phyloP scores from a whole-genome alignment of 2,113 vertebrate genomes.

The Oophaga pumilio region DNA sequence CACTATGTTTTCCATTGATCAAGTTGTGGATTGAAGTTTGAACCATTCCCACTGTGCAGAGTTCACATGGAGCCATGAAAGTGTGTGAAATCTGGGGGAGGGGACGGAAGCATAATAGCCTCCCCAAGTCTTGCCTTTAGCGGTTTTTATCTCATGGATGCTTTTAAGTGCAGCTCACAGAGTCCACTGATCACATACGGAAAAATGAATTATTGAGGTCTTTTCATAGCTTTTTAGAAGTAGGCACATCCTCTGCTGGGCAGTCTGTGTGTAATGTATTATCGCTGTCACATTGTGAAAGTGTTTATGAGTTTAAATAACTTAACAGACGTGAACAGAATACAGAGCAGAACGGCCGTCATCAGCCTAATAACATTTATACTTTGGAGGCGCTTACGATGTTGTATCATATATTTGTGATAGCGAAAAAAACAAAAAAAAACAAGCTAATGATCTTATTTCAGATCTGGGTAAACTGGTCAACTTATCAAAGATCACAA shows the following conservation, averaged over 20 bases:
- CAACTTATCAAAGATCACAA: not conserved
- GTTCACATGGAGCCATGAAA: conserved; percentile 49
- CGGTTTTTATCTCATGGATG: conserved; percentile 46
- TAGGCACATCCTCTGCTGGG: conserved; percentile 26
- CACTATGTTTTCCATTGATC: conserved; percentile 44
- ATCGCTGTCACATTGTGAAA: conserved; percentile 6
- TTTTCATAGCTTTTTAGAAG: conserved; percentile 42
- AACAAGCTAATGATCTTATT: not conserved
- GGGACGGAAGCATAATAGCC: conserved; percentile 51
- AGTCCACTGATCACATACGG: conserved; percentile 45
- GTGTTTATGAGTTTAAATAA: conserved; percentile 36
- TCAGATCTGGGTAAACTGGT: not conserved
- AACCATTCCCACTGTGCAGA: conserved; percentile 52
- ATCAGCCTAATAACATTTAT: conserved; percentile 6
- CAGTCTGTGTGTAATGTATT: conserved; percentile 28
- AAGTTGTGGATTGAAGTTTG: conserved; percentile 53
- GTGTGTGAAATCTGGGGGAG: conserved; percentile 53
- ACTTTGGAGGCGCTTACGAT: not conserved
- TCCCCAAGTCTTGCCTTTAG: conserved; percentile 50
- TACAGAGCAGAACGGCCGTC: not conserved
- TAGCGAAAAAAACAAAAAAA: not conserved
- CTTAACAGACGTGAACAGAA: conserved; percentile 10
- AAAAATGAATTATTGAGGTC: conserved; percentile 44
- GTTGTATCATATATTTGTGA: not conserved
- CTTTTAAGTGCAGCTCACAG: conserved; percentile 47